Conservation (phyloP, 1,140 invertebrate species). For the Drusus annulatus region DNA sequence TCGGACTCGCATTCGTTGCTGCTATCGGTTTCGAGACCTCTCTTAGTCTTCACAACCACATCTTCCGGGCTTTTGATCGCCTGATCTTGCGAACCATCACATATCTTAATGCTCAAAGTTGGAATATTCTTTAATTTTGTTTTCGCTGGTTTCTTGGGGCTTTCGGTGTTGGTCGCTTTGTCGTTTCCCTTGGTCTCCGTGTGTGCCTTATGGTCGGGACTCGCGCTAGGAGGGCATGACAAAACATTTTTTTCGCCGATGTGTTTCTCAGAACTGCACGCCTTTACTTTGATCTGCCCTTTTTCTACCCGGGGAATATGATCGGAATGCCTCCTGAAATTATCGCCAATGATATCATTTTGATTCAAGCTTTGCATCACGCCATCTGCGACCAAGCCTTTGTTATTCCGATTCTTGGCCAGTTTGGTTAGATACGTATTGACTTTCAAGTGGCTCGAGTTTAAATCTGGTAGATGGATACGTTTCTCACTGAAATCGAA, state of each 20-base stretch:
- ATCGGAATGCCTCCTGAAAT: conserved; percentile 60
- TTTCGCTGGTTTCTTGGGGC: conserved; percentile 46
- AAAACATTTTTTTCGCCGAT: conserved; percentile 35
- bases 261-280: conserved; percentile 57
- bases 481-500: conserved; percentile 56
- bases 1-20: conserved; percentile 74
- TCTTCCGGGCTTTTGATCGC: conserved; percentile 17
- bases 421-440: conserved; percentile 64
- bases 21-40: conserved; percentile 69
- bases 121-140: conserved; percentile 45
- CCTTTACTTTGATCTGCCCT: conserved; percentile 46
- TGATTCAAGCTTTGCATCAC: conserved; percentile 46
- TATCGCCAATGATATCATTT: conserved; percentile 58
- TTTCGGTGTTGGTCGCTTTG: conserved; percentile 13
- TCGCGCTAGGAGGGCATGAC: conserved; percentile 20
- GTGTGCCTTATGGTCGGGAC: conserved; percentile 15
- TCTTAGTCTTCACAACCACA: conserved; percentile 34
- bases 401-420: conserved; percentile 64
- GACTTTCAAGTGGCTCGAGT: conserved; percentile 66
- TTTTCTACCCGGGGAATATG: conserved; percentile 54
- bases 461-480: conserved; percentile 59
- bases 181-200: neutral
- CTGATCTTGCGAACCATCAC: conserved; percentile 40
- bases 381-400: conserved; percentile 59
- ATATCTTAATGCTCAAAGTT: conserved; percentile 52